A percentile compares a stretch with the other conserved stretches of the same genome.
Conservation (phyloP, 1,140 invertebrate genomes). For the Argopecten irradians region DNA sequence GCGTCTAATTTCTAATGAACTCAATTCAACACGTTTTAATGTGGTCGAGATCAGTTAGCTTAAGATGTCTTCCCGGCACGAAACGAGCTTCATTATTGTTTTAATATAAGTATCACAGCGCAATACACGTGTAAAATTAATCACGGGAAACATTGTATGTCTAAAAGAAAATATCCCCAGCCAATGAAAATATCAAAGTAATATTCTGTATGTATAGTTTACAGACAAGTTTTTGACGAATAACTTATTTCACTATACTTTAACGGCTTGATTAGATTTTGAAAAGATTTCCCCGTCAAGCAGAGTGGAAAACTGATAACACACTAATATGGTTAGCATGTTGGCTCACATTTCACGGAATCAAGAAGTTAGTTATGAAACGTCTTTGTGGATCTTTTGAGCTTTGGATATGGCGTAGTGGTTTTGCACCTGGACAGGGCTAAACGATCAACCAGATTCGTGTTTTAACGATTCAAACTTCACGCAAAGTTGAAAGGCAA, state of each 20-base stretch:
- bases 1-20: conserved; percentile 18
- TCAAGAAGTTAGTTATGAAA: conserved; percentile 5
- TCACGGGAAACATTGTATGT: no score
- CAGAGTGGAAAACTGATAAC: background rate
- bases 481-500: conserved; percentile 21
- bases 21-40: background rate
- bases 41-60: background rate
- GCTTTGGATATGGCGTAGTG: background rate
- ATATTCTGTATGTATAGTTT: no score
- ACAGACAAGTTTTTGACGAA: background rate
- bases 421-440: background rate
- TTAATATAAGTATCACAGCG: no score
- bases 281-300: background rate
- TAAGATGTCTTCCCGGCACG: no score
- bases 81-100: background rate
- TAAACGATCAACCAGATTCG: background rate
- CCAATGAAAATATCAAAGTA: no score
- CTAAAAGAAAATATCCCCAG: no score
- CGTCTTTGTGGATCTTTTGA: background rate
- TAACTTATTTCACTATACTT: background rate
- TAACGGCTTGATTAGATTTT: conserved; percentile 8
- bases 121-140: no score
- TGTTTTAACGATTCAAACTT: background rate
- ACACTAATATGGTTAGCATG: background rate
- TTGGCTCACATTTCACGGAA: background rate